phyloP scores from a whole-genome alignment of 2,113 vertebrate genomes.

The Neogale vison region DNA sequence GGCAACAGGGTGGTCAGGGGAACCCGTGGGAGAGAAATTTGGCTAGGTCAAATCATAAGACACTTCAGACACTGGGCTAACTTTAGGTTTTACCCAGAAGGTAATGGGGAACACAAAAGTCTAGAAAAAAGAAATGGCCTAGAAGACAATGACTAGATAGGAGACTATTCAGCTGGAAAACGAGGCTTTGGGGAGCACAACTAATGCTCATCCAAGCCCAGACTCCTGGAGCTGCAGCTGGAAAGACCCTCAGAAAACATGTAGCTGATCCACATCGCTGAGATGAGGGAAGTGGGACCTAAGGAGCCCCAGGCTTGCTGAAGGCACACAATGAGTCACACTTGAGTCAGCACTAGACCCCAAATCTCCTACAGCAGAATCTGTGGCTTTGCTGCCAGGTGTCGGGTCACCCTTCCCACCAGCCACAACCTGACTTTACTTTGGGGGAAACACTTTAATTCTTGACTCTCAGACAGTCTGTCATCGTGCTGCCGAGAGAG shows the following conservation, averaged over 20 bases:
- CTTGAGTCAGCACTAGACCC: not conserved
- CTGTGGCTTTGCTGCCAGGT: not conserved
- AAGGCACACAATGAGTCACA: not conserved
- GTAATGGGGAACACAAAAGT: not conserved
- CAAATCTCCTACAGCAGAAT: not conserved
- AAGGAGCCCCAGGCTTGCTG: not conserved
- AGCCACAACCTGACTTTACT: not conserved
- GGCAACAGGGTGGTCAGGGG: not conserved
- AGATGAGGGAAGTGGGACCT: not conserved
- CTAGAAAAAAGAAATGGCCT: not conserved
- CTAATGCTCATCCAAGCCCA: not conserved
- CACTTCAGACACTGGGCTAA: not conserved
- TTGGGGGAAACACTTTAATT: not conserved
- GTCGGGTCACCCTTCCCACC: not conserved
- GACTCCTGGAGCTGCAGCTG: not conserved
- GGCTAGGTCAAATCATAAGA: not conserved
- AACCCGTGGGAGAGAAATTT: not conserved
- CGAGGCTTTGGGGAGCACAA: not conserved
- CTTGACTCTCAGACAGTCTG: not conserved
- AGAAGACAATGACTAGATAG: not conserved
- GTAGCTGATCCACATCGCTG: not conserved
- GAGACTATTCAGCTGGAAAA: not conserved
- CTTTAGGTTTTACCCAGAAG: not conserved
- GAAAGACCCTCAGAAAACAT: not conserved
- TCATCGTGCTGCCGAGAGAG: not conserved